These are phyloP conservation scores for Esox niger DNA, from an alignment of 2,113 vertebrate species.

Conservation along the genomic window DNA sequence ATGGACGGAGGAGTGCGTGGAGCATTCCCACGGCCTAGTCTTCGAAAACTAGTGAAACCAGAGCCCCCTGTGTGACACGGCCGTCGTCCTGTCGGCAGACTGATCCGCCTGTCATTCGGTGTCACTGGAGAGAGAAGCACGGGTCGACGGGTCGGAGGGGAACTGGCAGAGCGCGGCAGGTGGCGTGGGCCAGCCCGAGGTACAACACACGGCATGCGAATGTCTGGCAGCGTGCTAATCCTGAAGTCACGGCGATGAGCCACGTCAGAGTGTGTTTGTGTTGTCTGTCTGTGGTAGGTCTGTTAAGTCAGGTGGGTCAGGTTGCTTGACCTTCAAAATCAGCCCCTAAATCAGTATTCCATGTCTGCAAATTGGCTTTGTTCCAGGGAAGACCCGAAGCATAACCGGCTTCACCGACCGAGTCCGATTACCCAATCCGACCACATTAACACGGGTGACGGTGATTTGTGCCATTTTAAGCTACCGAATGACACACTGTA, in stretches of 20 bases:
- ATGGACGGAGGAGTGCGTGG: slow-evolving; percentile 2
- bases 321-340: no score
- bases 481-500: slow-evolving; percentile 37
- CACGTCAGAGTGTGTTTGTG: background rate
- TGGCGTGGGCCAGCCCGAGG: background rate
- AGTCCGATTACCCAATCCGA: background rate
- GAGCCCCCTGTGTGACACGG: slow-evolving; percentile 28
- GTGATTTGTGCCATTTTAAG: slow-evolving; percentile 45
- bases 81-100: slow-evolving; percentile 37
- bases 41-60: slow-evolving; percentile 42
- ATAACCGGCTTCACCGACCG: background rate
- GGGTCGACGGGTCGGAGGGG: background rate
- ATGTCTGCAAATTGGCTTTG: background rate
- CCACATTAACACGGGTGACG: slow-evolving; percentile 1
- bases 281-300: background rate
- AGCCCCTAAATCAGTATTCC: no score
- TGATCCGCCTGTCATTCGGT: slow-evolving; percentile 23
- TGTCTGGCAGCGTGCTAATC: background rate
- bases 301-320: no score
- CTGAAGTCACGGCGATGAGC: background rate
- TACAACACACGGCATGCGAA: background rate
- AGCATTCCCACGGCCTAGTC: slow-evolving; percentile 23
- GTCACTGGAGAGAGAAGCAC: background rate
- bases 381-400: background rate
- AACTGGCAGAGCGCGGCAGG: background rate